Evolutionary conservation across 2,888 invertebrate genomes (phyloP).

Genomic region (Cacoxenus indagator): DNA sequence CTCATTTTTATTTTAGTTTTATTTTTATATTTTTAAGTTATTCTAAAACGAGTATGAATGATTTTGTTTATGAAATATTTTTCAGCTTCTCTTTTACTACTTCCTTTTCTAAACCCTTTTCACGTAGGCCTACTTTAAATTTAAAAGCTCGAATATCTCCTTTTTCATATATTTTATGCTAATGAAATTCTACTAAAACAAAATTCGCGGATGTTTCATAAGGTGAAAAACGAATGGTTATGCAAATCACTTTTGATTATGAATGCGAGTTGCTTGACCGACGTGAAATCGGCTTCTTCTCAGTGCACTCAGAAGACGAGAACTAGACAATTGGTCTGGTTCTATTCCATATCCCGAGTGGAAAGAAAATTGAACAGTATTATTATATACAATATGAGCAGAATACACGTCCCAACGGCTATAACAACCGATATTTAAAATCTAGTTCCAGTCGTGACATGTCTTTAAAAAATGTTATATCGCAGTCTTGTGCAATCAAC

Average conservation of each 20-base stretch:
- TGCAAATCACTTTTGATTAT: not conserved
- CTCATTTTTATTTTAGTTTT: conserved; percentile 13
- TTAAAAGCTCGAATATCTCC: conserved; percentile 64
- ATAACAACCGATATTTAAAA: too few species aligned
- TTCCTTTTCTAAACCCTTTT: conserved; percentile 18
- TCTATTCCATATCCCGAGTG: too few species aligned
- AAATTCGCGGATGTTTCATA: not conserved
- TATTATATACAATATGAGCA: too few species aligned
- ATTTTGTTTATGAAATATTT: not conserved
- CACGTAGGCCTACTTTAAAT: conserved; percentile 34
- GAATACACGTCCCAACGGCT: too few species aligned
- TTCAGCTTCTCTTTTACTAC: not conserved
- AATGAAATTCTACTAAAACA: conserved; percentile 1
- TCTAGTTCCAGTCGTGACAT: too few species aligned
- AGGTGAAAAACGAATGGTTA: not conserved
- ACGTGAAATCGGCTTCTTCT: too few species aligned
- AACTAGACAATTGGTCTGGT: too few species aligned
- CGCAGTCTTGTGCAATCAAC: too few species aligned
- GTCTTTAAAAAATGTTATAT: too few species aligned
- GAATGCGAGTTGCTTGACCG: too few species aligned
- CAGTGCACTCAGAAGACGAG: too few species aligned
- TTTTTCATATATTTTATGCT: conserved; percentile 1
- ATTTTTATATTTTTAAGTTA: conserved; percentile 35
- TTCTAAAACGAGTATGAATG: conserved; percentile 10
- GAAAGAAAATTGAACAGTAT: too few species aligned